A percentile compares a stretch with the other conserved stretches of the same genome.
Conservation (phyloP, 2,888 invertebrate genomes). For the Chrysolina haemoptera region DNA sequence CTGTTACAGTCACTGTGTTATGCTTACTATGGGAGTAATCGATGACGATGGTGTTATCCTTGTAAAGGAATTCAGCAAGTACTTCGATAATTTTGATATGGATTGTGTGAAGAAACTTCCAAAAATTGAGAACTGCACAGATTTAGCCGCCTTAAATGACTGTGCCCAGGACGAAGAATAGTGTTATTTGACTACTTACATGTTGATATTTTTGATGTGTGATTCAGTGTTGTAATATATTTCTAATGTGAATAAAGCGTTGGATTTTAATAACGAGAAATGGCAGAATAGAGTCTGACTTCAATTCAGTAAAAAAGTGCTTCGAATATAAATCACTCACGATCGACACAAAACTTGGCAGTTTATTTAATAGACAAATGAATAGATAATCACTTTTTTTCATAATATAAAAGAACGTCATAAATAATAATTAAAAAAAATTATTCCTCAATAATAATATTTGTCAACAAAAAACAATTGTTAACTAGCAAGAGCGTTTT, state of each 20-base stretch:
- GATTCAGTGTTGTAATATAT: constrained; percentile 4
- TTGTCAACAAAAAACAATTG: no score
- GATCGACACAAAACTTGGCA: no score
- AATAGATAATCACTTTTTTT: no score
- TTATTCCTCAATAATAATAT: no score
- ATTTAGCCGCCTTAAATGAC: constrained; percentile 41
- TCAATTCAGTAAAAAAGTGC: no score
- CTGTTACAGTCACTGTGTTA: constrained; percentile 43
- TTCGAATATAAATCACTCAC: no score
- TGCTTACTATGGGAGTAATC: constrained; percentile 30
- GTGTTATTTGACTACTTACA: neutral
- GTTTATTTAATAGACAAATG: no score
- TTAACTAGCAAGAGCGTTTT: no score
- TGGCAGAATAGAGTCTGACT: no score
- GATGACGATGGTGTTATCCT: constrained; percentile 32
- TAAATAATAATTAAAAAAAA: no score
- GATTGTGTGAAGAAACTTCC: constrained; percentile 45
- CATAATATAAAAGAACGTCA: no score
- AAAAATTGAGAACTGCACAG: constrained; percentile 47
- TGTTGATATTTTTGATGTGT: neutral
- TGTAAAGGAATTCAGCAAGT: constrained; percentile 26
- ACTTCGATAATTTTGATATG: constrained; percentile 38
- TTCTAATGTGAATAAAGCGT: neutral
- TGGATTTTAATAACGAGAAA: neutral
- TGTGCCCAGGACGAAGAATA: constrained; percentile 27